These are phyloP conservation scores for Agrenia bidenticulata DNA, from an alignment of 2,888 invertebrate species.

Conservation along the genomic window DNA sequence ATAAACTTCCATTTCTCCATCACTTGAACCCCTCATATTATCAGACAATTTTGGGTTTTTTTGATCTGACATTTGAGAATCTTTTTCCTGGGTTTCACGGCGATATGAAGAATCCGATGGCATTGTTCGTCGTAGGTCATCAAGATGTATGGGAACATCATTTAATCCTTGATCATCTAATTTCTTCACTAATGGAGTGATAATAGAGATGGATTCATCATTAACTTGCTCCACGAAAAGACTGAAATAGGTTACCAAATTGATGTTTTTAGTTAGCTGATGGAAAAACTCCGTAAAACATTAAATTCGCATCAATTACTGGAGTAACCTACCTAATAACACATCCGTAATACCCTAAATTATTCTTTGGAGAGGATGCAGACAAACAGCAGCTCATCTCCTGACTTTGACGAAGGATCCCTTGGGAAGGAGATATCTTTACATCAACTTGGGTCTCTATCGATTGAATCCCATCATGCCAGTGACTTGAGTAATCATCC, in stretches of 20 bases:
- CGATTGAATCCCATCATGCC: neutral
- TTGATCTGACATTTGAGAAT: no score
- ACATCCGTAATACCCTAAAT: slow-evolving; percentile 33
- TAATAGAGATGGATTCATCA: slow-evolving; percentile 19
- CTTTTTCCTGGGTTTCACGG: no score
- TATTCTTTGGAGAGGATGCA: slow-evolving; percentile 22
- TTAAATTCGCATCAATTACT: no score
- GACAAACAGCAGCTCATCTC: slow-evolving; percentile 17
- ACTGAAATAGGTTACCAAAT: slow-evolving; percentile 9
- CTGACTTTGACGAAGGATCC: slow-evolving; percentile 25
- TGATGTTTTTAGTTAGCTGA: no score
- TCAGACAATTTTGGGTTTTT: no score
- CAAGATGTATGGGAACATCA: slow-evolving; percentile 20
- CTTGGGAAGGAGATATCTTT: slow-evolving; percentile 36
- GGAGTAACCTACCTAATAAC: slow-evolving; percentile 32
- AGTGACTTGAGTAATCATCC: slow-evolving; percentile 22
- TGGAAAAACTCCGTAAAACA: no score
- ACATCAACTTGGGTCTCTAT: neutral
- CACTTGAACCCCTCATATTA: no score
- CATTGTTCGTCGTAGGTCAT: slow-evolving; percentile 19
- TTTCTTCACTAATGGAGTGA: neutral
- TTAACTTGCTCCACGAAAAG: slow-evolving; percentile 42
- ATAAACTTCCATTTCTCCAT: neutral
- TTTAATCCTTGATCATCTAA: neutral
- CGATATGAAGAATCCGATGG: no score